A percentile compares a stretch with the other conserved stretches of the same genome.
These are phyloP conservation scores for Aporophyla lueneburgensis DNA, from an alignment of 2,888 invertebrate genomes.

Conservation along the genomic window DNA sequence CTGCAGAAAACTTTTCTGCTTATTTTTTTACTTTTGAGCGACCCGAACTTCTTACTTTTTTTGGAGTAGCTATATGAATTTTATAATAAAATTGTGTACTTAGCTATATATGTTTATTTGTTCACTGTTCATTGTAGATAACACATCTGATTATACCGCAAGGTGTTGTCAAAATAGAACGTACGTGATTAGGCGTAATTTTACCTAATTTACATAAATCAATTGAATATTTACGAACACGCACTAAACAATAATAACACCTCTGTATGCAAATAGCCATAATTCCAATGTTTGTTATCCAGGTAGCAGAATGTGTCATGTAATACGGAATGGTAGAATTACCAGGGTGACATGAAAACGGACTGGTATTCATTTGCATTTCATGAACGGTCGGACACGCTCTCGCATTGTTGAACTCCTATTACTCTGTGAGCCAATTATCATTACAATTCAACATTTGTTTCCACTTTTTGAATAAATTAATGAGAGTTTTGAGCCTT, in stretches of 20 bases:
- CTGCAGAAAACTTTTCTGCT: slow-evolving; percentile 3
- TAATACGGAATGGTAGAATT: slow-evolving; percentile 44
- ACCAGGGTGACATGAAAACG: slow-evolving; percentile 61
- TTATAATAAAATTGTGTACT: background rate
- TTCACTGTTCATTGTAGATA: background rate
- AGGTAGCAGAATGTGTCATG: slow-evolving; percentile 39
- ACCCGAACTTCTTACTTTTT: background rate
- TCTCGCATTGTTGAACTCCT: slow-evolving; percentile 51
- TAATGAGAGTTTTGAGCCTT: slow-evolving; percentile 1
- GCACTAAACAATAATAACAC: slow-evolving; percentile 15
- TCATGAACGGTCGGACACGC: slow-evolving; percentile 52
- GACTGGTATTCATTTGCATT: slow-evolving; percentile 65
- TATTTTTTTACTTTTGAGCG: slow-evolving; percentile 26
- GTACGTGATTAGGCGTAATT: slow-evolving; percentile 38
- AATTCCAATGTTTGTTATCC: slow-evolving; percentile 39
- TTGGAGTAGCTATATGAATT: background rate
- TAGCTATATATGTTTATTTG: background rate
- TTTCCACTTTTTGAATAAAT: slow-evolving; percentile 25
- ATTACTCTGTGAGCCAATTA: slow-evolving; percentile 45
- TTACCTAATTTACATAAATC: slow-evolving; percentile 31
- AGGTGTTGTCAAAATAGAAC: slow-evolving; percentile 21
- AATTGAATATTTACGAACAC: slow-evolving; percentile 30
- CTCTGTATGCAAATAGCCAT: slow-evolving; percentile 33
- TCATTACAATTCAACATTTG: slow-evolving; percentile 46
- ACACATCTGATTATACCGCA: background rate